Conservation (phyloP, 2,888 invertebrate genomes). For the Amblyjoppa fuscipennis region DNA sequence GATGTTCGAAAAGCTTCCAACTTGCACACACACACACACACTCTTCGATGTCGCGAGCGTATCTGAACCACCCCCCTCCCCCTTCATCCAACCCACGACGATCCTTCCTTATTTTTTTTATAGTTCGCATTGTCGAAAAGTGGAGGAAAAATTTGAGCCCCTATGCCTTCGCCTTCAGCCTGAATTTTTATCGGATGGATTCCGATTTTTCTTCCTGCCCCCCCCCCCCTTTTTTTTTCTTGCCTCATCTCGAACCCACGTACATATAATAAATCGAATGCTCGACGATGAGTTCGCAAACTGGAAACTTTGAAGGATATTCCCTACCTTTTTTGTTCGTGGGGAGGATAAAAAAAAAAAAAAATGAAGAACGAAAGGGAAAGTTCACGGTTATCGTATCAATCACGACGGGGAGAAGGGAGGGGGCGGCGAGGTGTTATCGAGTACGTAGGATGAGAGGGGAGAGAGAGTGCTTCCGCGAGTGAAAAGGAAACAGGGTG, state of each 20-base stretch:
- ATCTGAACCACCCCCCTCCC: background rate
- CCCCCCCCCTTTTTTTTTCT: background rate
- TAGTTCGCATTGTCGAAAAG: constrained; percentile 37
- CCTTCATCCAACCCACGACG: background rate
- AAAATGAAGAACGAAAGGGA: constrained; percentile 1
- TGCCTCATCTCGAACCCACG: background rate
- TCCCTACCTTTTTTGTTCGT: background rate
- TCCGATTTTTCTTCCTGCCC: constrained; percentile 30
- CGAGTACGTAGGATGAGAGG: constrained; percentile 21
- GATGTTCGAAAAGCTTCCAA: constrained; percentile 36
- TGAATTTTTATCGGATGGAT: constrained; percentile 13
- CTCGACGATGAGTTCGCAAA: constrained; percentile 26
- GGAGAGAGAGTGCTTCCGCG: background rate
- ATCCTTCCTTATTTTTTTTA: background rate
- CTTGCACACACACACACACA: constrained; percentile 1
- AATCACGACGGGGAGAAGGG: background rate
- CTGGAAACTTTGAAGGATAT: constrained; percentile 23
- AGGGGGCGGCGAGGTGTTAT: constrained; percentile 10
- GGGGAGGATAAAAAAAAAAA: constrained; percentile 9
- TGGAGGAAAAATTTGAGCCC: constrained; percentile 28
- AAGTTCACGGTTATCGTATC: constrained; percentile 28
- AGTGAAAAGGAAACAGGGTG: background rate
- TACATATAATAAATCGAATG: constrained; percentile 50
- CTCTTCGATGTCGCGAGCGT: background rate
- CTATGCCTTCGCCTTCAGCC: background rate